Evolutionary conservation across 2,797 vertebrate genomes (phyloP).

Genomic region (Lerista edwardsae): DNA sequence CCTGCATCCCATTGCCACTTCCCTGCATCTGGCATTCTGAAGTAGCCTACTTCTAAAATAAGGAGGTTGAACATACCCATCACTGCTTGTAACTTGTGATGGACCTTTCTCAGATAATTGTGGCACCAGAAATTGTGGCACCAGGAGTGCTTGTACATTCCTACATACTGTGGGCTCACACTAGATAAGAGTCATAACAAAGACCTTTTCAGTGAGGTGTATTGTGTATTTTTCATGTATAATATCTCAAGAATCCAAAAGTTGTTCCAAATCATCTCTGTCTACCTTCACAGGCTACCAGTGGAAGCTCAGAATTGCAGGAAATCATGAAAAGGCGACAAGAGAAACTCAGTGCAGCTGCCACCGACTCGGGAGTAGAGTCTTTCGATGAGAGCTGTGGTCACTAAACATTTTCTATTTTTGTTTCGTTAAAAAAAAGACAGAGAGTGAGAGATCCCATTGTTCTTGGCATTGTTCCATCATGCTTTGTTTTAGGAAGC

Average conservation of each 20-base stretch:
- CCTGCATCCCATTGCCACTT: too few relatives aligned
- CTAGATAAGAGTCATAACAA: too few relatives aligned
- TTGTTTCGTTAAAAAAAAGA: constrained; percentile 16
- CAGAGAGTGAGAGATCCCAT: neutral
- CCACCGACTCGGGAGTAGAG: constrained; percentile 93
- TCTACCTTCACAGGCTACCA: constrained; percentile 75
- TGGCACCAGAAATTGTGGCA: neutral
- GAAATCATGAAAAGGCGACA: constrained; percentile 96
- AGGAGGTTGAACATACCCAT: too few relatives aligned
- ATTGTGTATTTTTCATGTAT: neutral
- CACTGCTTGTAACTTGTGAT: too few relatives aligned
- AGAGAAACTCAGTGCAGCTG: constrained; percentile 89
- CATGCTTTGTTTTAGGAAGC: constrained; percentile 77
- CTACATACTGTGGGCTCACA: neutral
- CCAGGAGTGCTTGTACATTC: neutral
- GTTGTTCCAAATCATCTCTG: neutral
- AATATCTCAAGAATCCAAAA: neutral
- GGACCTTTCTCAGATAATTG: neutral
- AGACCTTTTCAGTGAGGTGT: neutral
- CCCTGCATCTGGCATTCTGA: too few relatives aligned
- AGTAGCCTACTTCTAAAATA: too few relatives aligned
- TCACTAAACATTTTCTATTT: constrained; percentile 78
- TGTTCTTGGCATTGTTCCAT: constrained; percentile 61
- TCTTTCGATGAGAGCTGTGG: constrained; percentile 93
- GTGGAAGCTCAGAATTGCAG: constrained; percentile 89